Evolutionary conservation across 2,888 invertebrate species (phyloP).

Genomic region (Cataglyphis rosenhaueri): DNA sequence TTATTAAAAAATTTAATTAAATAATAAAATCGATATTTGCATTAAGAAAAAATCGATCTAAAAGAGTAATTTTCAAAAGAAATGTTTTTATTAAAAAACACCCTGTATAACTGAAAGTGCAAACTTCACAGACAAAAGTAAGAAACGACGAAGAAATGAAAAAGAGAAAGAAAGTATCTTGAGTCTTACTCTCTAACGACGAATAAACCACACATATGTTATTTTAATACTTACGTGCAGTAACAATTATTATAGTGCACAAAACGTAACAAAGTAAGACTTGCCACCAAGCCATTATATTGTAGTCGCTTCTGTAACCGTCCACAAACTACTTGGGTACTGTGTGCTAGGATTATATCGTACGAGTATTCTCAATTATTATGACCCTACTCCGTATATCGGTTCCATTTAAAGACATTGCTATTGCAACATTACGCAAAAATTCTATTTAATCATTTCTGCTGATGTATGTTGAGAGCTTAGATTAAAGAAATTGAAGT

Average conservation of each 20-base stretch:
- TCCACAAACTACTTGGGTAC: conserved; percentile 55
- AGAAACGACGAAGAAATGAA: background rate
- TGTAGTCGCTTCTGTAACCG: conserved; percentile 64
- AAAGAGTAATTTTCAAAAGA: background rate
- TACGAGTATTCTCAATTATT: conserved; percentile 63
- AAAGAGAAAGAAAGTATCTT: background rate
- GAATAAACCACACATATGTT: background rate
- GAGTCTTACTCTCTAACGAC: background rate
- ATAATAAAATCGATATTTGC: background rate
- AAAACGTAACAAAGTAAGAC: conserved; percentile 61
- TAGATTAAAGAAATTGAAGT: background rate
- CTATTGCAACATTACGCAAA: conserved; percentile 5
- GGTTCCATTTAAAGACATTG: conserved; percentile 36
- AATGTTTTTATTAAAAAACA: background rate
- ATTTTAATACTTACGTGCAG: conserved; percentile 66
- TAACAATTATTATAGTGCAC: conserved; percentile 50
- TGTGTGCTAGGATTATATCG: conserved; percentile 60
- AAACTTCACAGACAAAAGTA: background rate
- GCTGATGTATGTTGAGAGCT: background rate
- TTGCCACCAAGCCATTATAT: conserved; percentile 67
- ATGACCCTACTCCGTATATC: conserved; percentile 48
- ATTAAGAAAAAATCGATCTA: background rate
- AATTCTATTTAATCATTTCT: background rate
- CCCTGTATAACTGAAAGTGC: background rate
- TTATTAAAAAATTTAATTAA: background rate